Evolutionary conservation across 2,113 vertebrate genomes (phyloP).

Genomic region (Gulo gulo): DNA sequence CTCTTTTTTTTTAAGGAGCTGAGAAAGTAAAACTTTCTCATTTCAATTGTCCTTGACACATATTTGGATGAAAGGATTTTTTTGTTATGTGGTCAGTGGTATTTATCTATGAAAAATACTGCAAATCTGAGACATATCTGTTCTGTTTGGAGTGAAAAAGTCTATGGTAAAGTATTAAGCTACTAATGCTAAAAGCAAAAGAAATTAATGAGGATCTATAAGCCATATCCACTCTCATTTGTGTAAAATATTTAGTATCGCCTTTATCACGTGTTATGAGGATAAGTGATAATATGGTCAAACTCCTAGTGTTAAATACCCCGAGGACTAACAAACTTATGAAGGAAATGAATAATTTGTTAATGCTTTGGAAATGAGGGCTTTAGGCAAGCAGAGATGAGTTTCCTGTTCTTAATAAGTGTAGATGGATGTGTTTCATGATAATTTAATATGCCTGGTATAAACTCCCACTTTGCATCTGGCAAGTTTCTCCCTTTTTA

Average conservation of each 20-base stretch:
- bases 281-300: constrained; percentile 17
- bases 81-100: neutral
- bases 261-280: neutral
- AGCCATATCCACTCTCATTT: neutral
- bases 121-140: neutral
- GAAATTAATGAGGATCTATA: constrained; percentile 24
- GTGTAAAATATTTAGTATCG: constrained; percentile 53
- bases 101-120: constrained; percentile 28
- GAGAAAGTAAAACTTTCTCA: neutral
- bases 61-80: neutral
- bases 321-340: constrained; percentile 31
- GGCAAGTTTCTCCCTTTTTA: constrained; percentile 38
- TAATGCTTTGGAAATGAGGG: constrained; percentile 45
- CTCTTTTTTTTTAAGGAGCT: neutral
- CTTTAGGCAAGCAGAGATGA: constrained; percentile 38
- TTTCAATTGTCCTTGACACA: neutral
- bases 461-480: constrained; percentile 54
- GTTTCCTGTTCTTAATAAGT: constrained; percentile 56
- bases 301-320: constrained; percentile 36
- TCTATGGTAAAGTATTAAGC: neutral
- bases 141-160: neutral
- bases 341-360: constrained; percentile 55
- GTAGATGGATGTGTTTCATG: constrained; percentile 46
- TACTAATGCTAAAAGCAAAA: constrained; percentile 39
- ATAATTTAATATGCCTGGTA: constrained; percentile 58